Percentiles rank a stretch among this genome's conserved stretches.
Conservation (phyloP, 2,113 vertebrate species). For the Syngnathus typhle region DNA sequence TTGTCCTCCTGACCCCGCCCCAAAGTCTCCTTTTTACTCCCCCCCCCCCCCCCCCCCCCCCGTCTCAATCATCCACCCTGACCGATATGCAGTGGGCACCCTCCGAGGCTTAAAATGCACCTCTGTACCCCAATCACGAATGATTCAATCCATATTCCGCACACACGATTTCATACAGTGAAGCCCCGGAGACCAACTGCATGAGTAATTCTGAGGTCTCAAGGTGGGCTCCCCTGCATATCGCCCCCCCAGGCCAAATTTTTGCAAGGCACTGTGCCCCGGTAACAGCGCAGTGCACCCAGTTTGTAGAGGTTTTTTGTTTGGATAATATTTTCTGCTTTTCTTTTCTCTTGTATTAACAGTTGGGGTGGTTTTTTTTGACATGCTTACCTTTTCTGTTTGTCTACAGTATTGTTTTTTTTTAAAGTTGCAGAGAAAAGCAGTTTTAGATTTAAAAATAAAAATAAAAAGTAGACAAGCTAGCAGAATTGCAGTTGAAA, state of each 20-base stretch:
- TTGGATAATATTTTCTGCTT: constrained; percentile 66
- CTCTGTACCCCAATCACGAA: background rate
- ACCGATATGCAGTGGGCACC: constrained; percentile 89
- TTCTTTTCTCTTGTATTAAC: constrained; percentile 64
- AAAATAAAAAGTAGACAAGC: constrained; percentile 54
- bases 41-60: background rate
- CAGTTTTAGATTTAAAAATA: constrained; percentile 26
- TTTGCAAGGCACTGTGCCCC: constrained; percentile 76
- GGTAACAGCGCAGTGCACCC: constrained; percentile 79
- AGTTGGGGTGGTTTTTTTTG: constrained; percentile 64
- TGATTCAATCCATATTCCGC: background rate
- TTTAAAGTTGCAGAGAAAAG: constrained; percentile 59
- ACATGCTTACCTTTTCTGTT: constrained; percentile 72
- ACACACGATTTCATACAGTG: constrained; percentile 3
- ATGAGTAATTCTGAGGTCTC: constrained; percentile 46
- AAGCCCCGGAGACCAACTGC: background rate
- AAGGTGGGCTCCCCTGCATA: constrained; percentile 65
- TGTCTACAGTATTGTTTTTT: constrained; percentile 63
- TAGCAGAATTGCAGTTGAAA: constrained; percentile 72
- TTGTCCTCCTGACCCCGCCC: constrained; percentile 30
- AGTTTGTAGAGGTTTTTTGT: constrained; percentile 76
- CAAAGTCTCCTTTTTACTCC: background rate
- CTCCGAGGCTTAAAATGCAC: constrained; percentile 54
- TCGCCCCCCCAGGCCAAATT: constrained; percentile 49
- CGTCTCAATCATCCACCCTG: constrained; percentile 18